Evolutionary conservation across 1,140 invertebrate species (phyloP).

Genomic region (Doryteuthis pealeii): DNA sequence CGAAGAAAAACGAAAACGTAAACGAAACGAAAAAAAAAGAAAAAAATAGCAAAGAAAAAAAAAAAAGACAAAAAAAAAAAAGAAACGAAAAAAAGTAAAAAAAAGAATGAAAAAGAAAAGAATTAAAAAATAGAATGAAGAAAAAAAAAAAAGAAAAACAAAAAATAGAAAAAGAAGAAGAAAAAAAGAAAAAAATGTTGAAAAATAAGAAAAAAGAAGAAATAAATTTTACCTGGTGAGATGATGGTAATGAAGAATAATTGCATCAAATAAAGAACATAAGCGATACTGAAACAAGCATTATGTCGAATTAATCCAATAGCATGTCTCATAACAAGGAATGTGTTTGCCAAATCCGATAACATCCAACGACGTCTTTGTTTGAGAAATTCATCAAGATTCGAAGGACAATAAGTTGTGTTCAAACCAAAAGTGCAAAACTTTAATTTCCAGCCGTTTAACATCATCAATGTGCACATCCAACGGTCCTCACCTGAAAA

Average conservation of each 20-base stretch:
- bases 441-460: slow-evolving; percentile 36
- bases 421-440: slow-evolving; percentile 31
- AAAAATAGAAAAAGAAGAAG: no score
- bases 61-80: no score
- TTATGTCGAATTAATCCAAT: slow-evolving; percentile 63
- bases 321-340: slow-evolving; percentile 65
- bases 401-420: slow-evolving; percentile 41
- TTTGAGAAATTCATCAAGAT: slow-evolving; percentile 37
- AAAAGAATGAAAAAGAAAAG: no score
- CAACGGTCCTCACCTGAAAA: slow-evolving; percentile 40
- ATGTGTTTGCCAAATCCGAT: slow-evolving; percentile 68
- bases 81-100: no score
- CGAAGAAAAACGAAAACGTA: no score
- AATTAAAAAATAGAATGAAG: no score
- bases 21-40: no score
- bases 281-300: slow-evolving; percentile 65
- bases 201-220: no score
- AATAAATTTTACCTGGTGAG: slow-evolving; percentile 33
- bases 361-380: slow-evolving; percentile 64
- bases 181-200: no score
- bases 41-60: no score
- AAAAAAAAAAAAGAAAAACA: no score
- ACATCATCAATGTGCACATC: slow-evolving; percentile 47
- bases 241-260: slow-evolving; percentile 37
- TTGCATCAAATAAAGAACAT: slow-evolving; percentile 54